Conservation (phyloP, 2,797 vertebrate genomes). For the Enteromius argenteus region DNA sequence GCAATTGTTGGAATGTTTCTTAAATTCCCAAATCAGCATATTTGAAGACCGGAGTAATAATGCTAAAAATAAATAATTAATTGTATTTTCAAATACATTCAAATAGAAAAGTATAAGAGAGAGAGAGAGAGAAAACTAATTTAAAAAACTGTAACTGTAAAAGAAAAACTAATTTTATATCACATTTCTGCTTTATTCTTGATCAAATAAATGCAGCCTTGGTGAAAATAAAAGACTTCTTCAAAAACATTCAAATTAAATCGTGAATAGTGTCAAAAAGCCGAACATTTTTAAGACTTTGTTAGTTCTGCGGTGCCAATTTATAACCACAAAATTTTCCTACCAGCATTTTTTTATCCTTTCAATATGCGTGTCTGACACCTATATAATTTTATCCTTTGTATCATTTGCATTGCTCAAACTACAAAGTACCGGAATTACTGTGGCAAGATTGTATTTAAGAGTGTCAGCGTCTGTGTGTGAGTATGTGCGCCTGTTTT, state of each 20-base stretch:
- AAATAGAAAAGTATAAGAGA: too few relatives aligned
- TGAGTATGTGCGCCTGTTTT: slow-evolving; percentile 31
- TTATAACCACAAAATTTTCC: not conserved
- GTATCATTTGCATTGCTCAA: slow-evolving; percentile 34
- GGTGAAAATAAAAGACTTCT: too few relatives aligned
- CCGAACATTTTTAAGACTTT: not conserved
- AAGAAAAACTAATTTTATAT: not conserved
- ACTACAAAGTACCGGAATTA: slow-evolving; percentile 33
- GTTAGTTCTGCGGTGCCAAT: not conserved
- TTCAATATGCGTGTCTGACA: not conserved
- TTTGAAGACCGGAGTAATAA: not conserved
- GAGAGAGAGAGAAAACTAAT: too few relatives aligned
- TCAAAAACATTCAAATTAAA: too few relatives aligned
- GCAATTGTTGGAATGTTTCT: not conserved
- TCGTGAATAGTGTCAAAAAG: not conserved
- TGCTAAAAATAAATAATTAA: not conserved
- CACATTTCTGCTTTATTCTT: not conserved
- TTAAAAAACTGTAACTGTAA: too few relatives aligned
- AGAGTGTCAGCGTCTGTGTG: slow-evolving; percentile 23
- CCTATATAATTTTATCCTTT: slow-evolving; percentile 5
- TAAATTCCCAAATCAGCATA: not conserved
- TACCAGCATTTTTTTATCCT: not conserved
- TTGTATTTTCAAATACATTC: too few relatives aligned
- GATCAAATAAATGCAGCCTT: too few relatives aligned
- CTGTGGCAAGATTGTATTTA: slow-evolving; percentile 32